A percentile compares a stretch with the other conserved stretches of the same genome.
phyloP scores from a whole-genome alignment of 2,888 invertebrate species.

The Lottia gigantea region DNA sequence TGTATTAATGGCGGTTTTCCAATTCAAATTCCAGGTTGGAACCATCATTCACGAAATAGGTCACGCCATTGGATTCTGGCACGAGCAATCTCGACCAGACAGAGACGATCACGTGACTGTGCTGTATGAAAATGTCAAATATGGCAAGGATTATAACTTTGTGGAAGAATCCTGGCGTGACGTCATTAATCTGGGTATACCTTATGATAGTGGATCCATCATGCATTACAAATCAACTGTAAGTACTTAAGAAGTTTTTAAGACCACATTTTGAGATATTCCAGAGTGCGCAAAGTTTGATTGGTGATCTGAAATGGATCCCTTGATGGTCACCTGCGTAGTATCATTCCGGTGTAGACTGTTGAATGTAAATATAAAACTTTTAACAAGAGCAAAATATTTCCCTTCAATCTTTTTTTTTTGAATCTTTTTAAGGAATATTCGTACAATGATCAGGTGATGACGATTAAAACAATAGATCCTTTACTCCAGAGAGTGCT shows the following conservation, averaged over 20 bases:
- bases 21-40: slow-evolving; percentile 54
- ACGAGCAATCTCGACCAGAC: slow-evolving; percentile 64
- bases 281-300: background rate
- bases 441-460: slow-evolving; percentile 24
- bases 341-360: too few relatives aligned
- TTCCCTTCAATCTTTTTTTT: too few relatives aligned
- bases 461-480: slow-evolving; percentile 52
- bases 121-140: slow-evolving; percentile 46
- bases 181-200: slow-evolving; percentile 54
- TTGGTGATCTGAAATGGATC: background rate
- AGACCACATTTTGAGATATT: background rate
- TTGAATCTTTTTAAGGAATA: slow-evolving; percentile 24
- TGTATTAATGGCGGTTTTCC: too few relatives aligned
- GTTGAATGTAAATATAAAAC: too few relatives aligned
- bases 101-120: slow-evolving; percentile 53
- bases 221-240: slow-evolving; percentile 65
- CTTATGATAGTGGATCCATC: slow-evolving; percentile 62
- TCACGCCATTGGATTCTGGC: slow-evolving; percentile 65
- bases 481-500: slow-evolving; percentile 54
- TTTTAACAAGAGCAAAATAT: too few relatives aligned
- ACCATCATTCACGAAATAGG: slow-evolving; percentile 63
- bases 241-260: slow-evolving; percentile 16
- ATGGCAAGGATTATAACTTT: slow-evolving; percentile 59
- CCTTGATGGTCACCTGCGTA: too few relatives aligned
- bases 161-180: slow-evolving; percentile 54